These are phyloP conservation scores for Copidosoma floridanum DNA, from an alignment of 1,140 invertebrate species.

Conservation along the genomic window DNA sequence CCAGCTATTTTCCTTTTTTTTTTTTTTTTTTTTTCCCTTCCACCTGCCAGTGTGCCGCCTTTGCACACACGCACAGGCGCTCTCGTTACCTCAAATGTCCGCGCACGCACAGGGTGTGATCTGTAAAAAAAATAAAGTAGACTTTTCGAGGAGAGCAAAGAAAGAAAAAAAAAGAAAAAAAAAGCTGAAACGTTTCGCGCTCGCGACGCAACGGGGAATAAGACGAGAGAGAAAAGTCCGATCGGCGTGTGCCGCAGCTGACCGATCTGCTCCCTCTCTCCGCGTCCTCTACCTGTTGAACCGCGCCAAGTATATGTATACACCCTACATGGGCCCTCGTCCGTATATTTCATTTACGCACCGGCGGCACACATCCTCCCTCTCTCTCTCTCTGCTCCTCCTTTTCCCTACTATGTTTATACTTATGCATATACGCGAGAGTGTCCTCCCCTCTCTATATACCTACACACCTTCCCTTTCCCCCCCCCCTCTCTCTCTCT, in stretches of 20 bases:
- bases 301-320: neutral
- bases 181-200: too few species aligned
- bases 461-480: neutral
- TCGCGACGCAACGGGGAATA: too few species aligned
- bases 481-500: neutral
- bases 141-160: too few species aligned
- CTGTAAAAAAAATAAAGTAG: too few species aligned
- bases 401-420: neutral
- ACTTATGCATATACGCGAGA: neutral
- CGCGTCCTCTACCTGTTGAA: neutral
- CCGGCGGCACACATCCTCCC: neutral
- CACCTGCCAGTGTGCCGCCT: too few species aligned
- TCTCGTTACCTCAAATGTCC: too few species aligned
- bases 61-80: too few species aligned
- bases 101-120: too few species aligned
- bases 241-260: slow-evolving; percentile 10
- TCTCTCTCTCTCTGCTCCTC: neutral
- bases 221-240: neutral
- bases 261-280: slow-evolving; percentile 15
- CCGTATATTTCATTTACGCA: slow-evolving; percentile 6
- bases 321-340: too few species aligned
- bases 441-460: neutral
- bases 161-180: too few species aligned
- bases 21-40: too few species aligned
- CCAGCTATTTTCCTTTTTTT: too few species aligned